Conservation (phyloP, 2,888 invertebrate species). For the Oscheius myriophilus region DNA sequence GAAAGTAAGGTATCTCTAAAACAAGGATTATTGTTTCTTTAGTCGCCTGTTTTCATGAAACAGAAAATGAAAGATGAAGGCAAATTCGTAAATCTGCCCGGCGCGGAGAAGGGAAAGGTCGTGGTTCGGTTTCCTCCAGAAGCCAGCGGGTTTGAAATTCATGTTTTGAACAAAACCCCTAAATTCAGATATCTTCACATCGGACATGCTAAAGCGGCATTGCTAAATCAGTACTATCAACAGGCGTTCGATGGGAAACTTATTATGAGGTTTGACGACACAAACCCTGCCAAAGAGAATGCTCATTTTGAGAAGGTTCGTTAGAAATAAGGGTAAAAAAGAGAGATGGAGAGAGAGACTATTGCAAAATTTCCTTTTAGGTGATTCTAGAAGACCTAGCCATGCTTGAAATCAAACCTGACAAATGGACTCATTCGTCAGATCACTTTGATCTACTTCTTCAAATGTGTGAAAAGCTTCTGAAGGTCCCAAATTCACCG, state of each 20-base stretch:
- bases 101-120: conserved; percentile 96
- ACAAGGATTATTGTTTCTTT: neutral
- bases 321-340: neutral
- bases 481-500: conserved; percentile 76
- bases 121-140: conserved; percentile 99
- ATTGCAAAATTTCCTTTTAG: conserved; percentile 65
- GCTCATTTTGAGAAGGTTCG: conserved; percentile 91
- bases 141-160: conserved; percentile 83
- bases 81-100: conserved; percentile 94
- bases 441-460: conserved; percentile 94
- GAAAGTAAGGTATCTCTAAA: too few species aligned
- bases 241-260: conserved; percentile 89
- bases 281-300: conserved; percentile 98
- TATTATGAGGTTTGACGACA: conserved; percentile 98
- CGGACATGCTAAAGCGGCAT: conserved; percentile 97
- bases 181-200: conserved; percentile 84
- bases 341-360: too few species aligned
- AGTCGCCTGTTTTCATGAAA: neutral
- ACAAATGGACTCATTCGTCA: conserved; percentile 91
- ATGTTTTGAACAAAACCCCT: neutral
- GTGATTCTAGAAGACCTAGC: conserved; percentile 90
- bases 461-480: conserved; percentile 85
- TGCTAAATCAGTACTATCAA: conserved; percentile 96
- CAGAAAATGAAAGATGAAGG: conserved; percentile 82
- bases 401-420: conserved; percentile 89